Evolutionary conservation across 2,113 vertebrate species (phyloP).

Genomic region (Proteles cristata): DNA sequence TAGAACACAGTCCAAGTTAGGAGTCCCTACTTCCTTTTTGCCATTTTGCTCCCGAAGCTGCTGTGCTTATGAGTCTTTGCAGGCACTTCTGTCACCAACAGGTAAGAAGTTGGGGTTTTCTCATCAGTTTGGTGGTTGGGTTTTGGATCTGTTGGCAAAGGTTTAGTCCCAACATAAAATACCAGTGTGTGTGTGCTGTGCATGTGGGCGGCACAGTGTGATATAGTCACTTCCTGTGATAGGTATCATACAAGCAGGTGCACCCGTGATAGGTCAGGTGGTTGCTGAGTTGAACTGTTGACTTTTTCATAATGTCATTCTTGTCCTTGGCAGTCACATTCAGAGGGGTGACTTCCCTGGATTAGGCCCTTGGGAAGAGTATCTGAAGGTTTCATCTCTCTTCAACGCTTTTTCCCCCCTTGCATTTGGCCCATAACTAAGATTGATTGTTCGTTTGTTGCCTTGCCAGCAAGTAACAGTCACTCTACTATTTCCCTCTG

Average conservation of each 20-base stretch:
- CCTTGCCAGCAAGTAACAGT: slow-evolving; percentile 3
- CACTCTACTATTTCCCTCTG: slow-evolving; percentile 64
- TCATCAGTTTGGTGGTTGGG: background rate
- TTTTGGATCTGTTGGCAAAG: background rate
- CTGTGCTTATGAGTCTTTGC: background rate
- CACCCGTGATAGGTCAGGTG: background rate
- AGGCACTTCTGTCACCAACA: background rate
- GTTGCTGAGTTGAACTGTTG: no score
- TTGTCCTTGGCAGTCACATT: background rate
- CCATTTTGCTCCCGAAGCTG: background rate
- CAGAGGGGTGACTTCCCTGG: background rate
- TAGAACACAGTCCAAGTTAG: background rate
- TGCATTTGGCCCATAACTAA: background rate
- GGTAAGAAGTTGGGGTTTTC: background rate
- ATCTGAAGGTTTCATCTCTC: background rate
- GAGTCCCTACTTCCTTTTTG: background rate
- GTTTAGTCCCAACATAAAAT: background rate
- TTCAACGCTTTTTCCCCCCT: background rate
- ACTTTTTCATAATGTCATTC: no score
- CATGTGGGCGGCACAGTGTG: background rate
- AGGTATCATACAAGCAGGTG: background rate
- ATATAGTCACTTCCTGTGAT: background rate
- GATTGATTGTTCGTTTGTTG: background rate
- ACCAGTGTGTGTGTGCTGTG: no score
- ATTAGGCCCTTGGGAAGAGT: background rate